Percentiles rank a stretch among this genome's conserved stretches.
phyloP scores from a whole-genome alignment of 2,797 vertebrate species.

The Garrulus glandarius region DNA sequence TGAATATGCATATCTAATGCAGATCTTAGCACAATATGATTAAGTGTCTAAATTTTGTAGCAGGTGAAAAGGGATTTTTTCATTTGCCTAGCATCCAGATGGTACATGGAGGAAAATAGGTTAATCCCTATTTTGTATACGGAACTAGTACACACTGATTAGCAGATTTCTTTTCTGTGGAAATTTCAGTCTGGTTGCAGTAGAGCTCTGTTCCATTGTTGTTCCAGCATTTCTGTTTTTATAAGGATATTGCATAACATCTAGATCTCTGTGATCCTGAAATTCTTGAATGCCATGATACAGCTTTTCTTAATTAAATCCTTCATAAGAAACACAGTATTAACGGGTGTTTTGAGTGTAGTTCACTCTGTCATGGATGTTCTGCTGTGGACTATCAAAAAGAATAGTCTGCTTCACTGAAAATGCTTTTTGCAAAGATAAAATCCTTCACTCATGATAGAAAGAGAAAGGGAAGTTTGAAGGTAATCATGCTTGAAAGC shows the following conservation, averaged over 20 bases:
- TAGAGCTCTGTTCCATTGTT: not conserved
- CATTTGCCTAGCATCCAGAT: constrained; percentile 43
- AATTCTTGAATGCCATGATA: not conserved
- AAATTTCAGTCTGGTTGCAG: constrained; percentile 21
- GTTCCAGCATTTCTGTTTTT: not conserved
- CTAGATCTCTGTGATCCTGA: not conserved
- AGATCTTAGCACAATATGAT: not conserved
- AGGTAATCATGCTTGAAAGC: not conserved
- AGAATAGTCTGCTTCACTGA: not conserved
- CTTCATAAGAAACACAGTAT: not conserved
- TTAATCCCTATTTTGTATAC: constrained; percentile 52
- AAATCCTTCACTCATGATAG: not conserved
- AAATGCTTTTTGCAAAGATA: not conserved
- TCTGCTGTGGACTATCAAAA: not conserved
- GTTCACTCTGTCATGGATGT: not conserved
- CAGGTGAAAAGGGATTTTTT: constrained; percentile 31
- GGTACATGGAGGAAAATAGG: constrained; percentile 29
- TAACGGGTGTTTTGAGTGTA: not conserved
- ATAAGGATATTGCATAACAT: not conserved
- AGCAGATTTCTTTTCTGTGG: constrained; percentile 9
- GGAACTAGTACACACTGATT: not conserved
- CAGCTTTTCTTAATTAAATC: not conserved
- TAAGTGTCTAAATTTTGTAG: constrained; percentile 19
- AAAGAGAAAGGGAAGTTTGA: not conserved
- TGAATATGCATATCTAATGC: not conserved